These are phyloP conservation scores for Nannobrachium achirus DNA, from an alignment of 2,113 vertebrate genomes.

Conservation along the genomic window DNA sequence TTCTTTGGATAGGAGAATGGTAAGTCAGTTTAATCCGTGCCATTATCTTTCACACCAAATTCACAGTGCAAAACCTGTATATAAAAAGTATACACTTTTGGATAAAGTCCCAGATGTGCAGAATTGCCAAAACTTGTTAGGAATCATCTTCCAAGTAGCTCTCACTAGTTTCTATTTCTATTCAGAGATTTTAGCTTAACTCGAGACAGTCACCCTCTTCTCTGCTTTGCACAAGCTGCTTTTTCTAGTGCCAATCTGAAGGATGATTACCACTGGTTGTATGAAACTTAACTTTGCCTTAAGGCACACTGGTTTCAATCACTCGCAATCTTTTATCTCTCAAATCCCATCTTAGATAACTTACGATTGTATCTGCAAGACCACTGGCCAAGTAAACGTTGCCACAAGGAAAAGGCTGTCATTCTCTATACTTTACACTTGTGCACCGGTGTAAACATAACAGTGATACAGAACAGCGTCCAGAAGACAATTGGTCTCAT, in stretches of 20 bases:
- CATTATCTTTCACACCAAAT: not conserved
- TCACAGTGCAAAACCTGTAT: too few species aligned
- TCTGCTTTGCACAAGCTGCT: not conserved
- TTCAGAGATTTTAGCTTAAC: too few species aligned
- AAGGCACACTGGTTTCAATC: not conserved
- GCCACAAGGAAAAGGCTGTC: not conserved
- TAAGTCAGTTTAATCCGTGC: not conserved
- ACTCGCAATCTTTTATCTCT: not conserved
- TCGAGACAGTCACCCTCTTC: too few species aligned
- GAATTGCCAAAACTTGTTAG: too few species aligned
- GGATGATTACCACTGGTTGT: too few species aligned
- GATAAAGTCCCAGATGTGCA: too few species aligned
- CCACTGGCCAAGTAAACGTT: not conserved
- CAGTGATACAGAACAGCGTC: too few species aligned
- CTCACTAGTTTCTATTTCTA: too few species aligned
- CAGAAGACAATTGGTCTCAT: too few species aligned
- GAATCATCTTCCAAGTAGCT: too few species aligned
- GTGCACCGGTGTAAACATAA: too few species aligned
- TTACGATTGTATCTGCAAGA: not conserved
- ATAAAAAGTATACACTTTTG: too few species aligned
- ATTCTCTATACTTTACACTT: not conserved
- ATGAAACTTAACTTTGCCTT: not conserved
- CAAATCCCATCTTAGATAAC: not conserved
- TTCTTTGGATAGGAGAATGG: not conserved
- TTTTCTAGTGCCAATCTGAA: conserved; percentile 5